Percentiles rank a stretch among this genome's conserved stretches.
Evolutionary conservation across 2,888 invertebrate species (phyloP).

Genomic region (Mesoligia furuncula): DNA sequence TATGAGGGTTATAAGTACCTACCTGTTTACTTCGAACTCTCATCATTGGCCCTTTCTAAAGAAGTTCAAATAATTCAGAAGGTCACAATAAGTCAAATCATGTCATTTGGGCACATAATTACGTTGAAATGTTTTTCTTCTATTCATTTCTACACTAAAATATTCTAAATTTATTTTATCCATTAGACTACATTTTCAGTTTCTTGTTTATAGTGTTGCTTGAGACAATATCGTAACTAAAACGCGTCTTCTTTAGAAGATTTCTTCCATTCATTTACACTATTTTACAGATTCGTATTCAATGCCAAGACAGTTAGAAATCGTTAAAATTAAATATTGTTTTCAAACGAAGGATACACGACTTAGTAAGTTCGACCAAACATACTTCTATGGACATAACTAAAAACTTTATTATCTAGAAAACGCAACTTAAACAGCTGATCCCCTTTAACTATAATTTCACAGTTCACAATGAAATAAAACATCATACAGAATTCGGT

Average conservation of each 20-base stretch:
- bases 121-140: background rate
- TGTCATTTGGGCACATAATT: background rate
- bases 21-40: background rate
- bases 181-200: background rate
- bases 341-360: background rate
- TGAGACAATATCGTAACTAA: background rate
- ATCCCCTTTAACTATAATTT: constrained; percentile 3
- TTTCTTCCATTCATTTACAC: background rate
- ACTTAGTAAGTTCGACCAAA: background rate
- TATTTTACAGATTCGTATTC: background rate
- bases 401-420: background rate
- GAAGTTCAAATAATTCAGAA: background rate
- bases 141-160: background rate
- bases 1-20: background rate
- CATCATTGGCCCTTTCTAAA: background rate
- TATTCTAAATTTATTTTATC: background rate
- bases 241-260: constrained; percentile 21
- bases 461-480: constrained; percentile 47
- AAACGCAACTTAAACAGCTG: background rate
- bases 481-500: constrained; percentile 40
- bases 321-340: background rate
- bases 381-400: background rate
- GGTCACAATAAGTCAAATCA: background rate
- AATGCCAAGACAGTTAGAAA: background rate
- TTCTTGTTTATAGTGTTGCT: constrained; percentile 18